Evolutionary conservation across 1,140 invertebrate species (phyloP).

Genomic region (Calephelis nemesis): DNA sequence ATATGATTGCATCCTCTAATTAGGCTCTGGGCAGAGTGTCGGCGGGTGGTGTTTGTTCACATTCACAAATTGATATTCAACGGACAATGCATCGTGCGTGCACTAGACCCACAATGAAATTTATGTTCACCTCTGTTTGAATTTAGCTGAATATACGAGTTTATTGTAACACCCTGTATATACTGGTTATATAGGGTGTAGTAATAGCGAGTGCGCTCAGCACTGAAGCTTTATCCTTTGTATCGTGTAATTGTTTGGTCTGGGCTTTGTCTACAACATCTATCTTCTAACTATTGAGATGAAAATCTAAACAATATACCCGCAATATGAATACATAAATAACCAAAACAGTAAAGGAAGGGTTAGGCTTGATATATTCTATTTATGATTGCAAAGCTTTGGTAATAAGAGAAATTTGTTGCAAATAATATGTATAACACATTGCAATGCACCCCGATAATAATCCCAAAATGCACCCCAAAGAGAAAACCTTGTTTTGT

Average conservation of each 20-base stretch:
- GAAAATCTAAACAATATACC: too few species aligned
- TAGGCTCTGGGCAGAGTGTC: not conserved
- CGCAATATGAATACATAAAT: too few species aligned
- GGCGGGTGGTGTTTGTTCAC: constrained; percentile 27
- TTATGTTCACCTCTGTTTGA: constrained; percentile 8
- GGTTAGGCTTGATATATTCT: too few species aligned
- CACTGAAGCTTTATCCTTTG: not conserved
- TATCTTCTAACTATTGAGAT: too few species aligned
- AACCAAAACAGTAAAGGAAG: too few species aligned
- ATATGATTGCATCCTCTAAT: constrained; percentile 1
- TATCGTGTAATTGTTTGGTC: not conserved
- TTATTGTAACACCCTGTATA: constrained; percentile 4
- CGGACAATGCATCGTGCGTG: constrained; percentile 32
- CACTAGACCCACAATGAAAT: constrained; percentile 27
- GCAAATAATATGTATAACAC: too few species aligned
- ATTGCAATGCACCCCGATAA: too few species aligned
- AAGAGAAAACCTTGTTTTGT: too few species aligned
- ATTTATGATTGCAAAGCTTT: too few species aligned
- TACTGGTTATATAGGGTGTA: not conserved
- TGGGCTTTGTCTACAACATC: not conserved
- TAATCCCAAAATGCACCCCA: too few species aligned
- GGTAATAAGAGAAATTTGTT: too few species aligned
- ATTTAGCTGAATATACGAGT: constrained; percentile 4
- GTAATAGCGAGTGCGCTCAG: not conserved
- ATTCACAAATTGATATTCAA: constrained; percentile 50